A percentile compares a stretch with the other conserved stretches of the same genome.
These are phyloP conservation scores for Nemotelus nigrinus DNA, from an alignment of 2,888 invertebrate genomes.

Conservation along the genomic window DNA sequence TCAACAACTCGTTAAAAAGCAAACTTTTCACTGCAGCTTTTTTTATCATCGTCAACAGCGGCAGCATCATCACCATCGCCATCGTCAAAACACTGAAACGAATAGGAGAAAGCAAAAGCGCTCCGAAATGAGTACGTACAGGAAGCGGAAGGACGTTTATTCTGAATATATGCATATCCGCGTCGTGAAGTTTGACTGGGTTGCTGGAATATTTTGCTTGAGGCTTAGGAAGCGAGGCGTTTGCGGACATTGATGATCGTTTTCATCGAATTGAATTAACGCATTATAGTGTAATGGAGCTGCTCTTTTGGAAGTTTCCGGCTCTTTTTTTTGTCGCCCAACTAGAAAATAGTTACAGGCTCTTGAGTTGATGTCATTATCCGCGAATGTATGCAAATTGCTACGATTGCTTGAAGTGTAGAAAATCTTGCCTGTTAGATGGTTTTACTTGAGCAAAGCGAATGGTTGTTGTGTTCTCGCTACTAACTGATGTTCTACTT, in stretches of 20 bases:
- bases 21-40: slow-evolving; percentile 5
- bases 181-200: too few relatives aligned
- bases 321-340: neutral
- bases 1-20: slow-evolving; percentile 14
- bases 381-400: neutral
- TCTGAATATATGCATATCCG: neutral
- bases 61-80: too few relatives aligned
- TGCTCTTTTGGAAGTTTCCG: neutral
- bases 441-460: neutral
- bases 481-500: neutral
- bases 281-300: neutral
- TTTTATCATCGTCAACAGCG: neutral
- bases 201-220: too few relatives aligned
- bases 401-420: neutral
- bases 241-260: neutral
- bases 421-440: neutral
- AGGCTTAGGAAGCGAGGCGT: neutral
- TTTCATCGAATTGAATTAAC: slow-evolving; percentile 3
- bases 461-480: neutral
- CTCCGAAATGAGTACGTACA: too few relatives aligned
- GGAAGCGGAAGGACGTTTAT: slow-evolving; percentile 2
- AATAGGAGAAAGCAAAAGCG: too few relatives aligned
- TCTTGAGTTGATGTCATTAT: neutral
- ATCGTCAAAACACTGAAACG: too few relatives aligned
- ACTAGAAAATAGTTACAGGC: neutral